Conservation (phyloP, 2,888 invertebrate species). For the Cataglyphis rosenhaueri region DNA sequence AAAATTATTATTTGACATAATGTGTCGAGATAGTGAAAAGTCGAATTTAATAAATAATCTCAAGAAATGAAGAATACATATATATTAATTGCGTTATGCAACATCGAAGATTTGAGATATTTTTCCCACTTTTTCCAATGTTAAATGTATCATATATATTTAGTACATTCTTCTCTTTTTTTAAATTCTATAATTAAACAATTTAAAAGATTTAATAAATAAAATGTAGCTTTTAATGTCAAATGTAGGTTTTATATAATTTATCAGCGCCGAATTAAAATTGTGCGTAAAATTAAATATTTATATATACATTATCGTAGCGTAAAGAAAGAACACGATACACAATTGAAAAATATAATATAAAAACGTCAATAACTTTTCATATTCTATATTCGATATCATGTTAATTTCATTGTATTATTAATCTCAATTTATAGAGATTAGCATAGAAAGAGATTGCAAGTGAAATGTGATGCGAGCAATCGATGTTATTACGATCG, state of each 20-base stretch:
- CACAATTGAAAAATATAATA: not conserved
- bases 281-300: not conserved
- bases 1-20: not conserved
- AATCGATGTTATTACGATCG: slow-evolving; percentile 14
- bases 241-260: not conserved
- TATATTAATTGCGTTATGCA: not conserved
- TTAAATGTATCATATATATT: not conserved
- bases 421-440: not conserved
- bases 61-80: not conserved
- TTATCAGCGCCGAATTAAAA: not conserved
- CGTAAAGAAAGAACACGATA: not conserved
- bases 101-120: not conserved
- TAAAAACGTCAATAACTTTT: not conserved
- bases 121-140: not conserved
- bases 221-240: not conserved
- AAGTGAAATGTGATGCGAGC: not conserved
- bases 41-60: not conserved
- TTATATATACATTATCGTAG: not conserved
- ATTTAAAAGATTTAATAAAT: not conserved
- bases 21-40: not conserved
- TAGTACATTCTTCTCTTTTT: not conserved
- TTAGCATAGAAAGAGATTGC: not conserved
- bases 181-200: not conserved
- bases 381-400: not conserved
- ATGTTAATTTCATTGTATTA: not conserved